Evolutionary conservation across 2,888 invertebrate genomes (phyloP), one percentile per base, ranked within the genome.

Genomic region (Myopa testacea): DNA sequence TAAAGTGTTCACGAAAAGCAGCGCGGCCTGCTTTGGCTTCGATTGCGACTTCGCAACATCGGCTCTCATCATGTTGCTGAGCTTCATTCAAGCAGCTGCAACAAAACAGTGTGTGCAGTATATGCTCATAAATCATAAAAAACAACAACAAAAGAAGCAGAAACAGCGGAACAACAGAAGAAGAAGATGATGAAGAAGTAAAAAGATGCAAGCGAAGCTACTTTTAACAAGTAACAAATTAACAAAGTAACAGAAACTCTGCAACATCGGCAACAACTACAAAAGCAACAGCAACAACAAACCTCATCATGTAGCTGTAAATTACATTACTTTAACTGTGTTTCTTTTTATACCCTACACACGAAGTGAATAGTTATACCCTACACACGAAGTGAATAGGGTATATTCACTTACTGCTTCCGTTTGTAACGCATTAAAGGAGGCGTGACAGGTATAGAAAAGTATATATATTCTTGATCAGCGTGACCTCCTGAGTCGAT

Each of bases 121-220:
- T n/a, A n/a, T n/a, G n/a, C 26, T 26, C 26, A 26, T 26, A 26
- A 26, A 26, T 26, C 26, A 26, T 26, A 26, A 26, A 26, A 72
- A 70, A 70, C 70, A 80, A 78, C 38, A 78, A 74, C 52, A 63
- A 73, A 55, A 81, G 76, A 38, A 65, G 76, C 58, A 76, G 75
- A 69, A 45, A 67, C 78, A 73, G 63, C 73, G 50, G 63, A 26
- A 26, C 26, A 26, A 26, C 26, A 26, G 76, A 77, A 67, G 67
- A 72, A 10, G 45, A 63, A 79, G 73, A 37, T 73, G 71, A 52
- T 70, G 26, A 70, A 75, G 67, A 55, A 78, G 78, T 50, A 69
- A 60, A 71, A 10, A 75, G n/a, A 37, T 4, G 62, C 50, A 69
- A 40, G 19, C 26, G 26, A 26, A 26, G 26, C 26, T 26, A 26